Evolutionary conservation across 2,888 invertebrate genomes (phyloP).

Genomic region (Auanema sp.): DNA sequence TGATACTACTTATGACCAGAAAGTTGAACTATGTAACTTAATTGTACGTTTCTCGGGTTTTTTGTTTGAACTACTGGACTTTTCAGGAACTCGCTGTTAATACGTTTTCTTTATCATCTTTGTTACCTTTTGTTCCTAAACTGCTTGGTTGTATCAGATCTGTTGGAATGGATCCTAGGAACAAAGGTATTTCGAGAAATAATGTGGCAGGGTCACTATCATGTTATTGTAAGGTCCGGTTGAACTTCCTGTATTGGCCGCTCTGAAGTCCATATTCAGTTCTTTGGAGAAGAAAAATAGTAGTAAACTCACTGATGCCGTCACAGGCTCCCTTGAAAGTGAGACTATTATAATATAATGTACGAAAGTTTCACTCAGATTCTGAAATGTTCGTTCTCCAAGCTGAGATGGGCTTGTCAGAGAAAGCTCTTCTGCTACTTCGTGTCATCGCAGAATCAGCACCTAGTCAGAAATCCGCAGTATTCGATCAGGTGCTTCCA

Average conservation of each 20-base stretch:
- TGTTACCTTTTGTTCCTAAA: conserved; percentile 9
- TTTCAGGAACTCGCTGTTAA: conserved; percentile 12
- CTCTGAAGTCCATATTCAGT: no score
- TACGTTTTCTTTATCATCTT: conserved; percentile 6
- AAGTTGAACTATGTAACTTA: conserved; percentile 1
- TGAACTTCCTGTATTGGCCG: no score
- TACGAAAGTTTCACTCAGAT: no score
- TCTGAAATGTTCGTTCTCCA: conserved; percentile 59
- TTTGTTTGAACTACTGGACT: background rate
- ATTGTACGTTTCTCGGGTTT: conserved; percentile 6
- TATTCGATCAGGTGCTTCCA: conserved; percentile 21
- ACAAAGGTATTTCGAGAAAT: conserved; percentile 11
- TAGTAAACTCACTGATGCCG: no score
- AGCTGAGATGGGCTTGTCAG: conserved; percentile 58
- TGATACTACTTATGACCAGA: conserved; percentile 10
- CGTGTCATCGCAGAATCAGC: conserved; percentile 10
- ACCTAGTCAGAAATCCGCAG: background rate
- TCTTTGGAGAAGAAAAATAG: no score
- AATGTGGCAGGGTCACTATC: no score
- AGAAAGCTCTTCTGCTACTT: conserved; percentile 32
- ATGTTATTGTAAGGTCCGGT: no score
- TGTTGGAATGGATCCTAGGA: conserved; percentile 20
- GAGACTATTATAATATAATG: background rate
- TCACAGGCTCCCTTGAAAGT: background rate
- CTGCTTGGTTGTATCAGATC: conserved; percentile 11